Evolutionary conservation across 2,113 vertebrate species (phyloP).

Genomic region (Cyprinus carpio): DNA sequence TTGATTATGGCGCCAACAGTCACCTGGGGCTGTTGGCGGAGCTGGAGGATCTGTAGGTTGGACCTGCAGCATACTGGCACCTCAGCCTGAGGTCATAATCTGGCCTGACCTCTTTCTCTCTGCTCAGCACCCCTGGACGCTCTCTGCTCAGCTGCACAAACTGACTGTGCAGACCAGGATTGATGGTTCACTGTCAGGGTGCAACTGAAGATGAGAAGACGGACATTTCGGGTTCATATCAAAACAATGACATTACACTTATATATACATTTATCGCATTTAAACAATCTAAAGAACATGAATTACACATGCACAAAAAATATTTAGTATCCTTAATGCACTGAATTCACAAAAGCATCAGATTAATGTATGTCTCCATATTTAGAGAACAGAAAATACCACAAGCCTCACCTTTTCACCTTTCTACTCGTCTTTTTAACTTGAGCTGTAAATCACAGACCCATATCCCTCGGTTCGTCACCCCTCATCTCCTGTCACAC

Average conservation of each 20-base stretch:
- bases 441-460: slow-evolving; percentile 19
- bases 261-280: neutral
- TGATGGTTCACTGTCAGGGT: slow-evolving; percentile 85
- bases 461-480: slow-evolving; percentile 38
- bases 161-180: slow-evolving; percentile 82
- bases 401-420: slow-evolving; percentile 4
- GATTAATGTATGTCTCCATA: neutral
- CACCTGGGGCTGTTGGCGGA: slow-evolving; percentile 64
- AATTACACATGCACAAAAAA: neutral
- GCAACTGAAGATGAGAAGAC: slow-evolving; percentile 71
- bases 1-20: neutral
- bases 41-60: slow-evolving; percentile 57
- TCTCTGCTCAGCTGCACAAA: slow-evolving; percentile 87
- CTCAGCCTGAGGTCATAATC: slow-evolving; percentile 76
- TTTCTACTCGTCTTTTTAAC: neutral
- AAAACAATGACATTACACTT: neutral
- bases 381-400: neutral
- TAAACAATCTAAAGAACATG: neutral
- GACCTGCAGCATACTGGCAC: slow-evolving; percentile 43
- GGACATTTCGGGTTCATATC: neutral
- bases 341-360: neutral
- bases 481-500: slow-evolving; percentile 43
- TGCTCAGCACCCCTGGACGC: slow-evolving; percentile 85
- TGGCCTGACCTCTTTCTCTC: slow-evolving; percentile 73
- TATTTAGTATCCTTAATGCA: neutral